Conservation (phyloP, 35 echinoderm and acorn worm species). For the Heliocidaris erythrogramma region DNA sequence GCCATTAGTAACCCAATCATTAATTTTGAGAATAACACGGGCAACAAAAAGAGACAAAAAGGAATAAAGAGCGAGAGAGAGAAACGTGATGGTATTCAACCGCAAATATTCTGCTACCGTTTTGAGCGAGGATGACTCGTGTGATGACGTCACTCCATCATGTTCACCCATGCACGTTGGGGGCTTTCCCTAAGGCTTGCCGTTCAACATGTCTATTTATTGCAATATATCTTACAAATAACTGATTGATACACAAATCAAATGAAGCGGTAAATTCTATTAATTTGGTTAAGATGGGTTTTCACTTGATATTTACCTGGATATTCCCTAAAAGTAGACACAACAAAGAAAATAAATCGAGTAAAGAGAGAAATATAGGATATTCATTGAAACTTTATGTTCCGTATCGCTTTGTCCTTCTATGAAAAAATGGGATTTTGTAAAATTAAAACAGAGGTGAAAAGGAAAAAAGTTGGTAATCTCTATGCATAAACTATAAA, state of each 20-base stretch:
- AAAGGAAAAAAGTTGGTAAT: neutral
- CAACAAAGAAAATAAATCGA: neutral
- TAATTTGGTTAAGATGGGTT: neutral
- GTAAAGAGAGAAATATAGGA: neutral
- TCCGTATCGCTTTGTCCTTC: too few relatives aligned
- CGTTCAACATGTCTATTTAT: neutral
- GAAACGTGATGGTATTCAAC: neutral
- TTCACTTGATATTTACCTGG: neutral
- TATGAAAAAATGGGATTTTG: neutral
- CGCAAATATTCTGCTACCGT: neutral
- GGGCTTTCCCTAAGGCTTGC: neutral
- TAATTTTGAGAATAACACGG: neutral
- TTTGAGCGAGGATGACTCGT: neutral
- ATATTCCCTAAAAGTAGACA: too few relatives aligned
- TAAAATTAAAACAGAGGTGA: neutral
- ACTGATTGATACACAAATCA: neutral
- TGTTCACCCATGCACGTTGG: neutral
- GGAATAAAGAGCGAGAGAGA: neutral
- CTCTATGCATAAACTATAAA: neutral
- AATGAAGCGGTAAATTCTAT: neutral
- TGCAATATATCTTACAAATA: neutral
- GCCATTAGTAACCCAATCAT: neutral
- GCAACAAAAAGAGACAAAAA: neutral
- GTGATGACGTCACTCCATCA: neutral
- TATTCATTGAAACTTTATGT: neutral